Evolutionary conservation across 2,888 invertebrate species (phyloP), one percentile per base, ranked within the genome.

Genomic region (Limnephilus rhombicus): DNA sequence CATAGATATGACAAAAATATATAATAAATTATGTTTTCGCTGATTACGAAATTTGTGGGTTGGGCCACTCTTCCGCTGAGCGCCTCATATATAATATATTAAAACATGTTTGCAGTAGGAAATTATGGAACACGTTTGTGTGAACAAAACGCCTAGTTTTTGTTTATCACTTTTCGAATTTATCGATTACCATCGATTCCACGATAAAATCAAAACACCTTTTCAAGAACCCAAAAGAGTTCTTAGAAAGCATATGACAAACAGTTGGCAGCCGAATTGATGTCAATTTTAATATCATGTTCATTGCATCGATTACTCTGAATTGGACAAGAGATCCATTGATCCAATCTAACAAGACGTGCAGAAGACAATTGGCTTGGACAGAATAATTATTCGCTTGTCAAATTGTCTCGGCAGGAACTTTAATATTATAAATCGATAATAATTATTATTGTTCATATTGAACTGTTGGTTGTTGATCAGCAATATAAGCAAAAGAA

Each of bases 321-420:
- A 68, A 53, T 18, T 53, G 53, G 53, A 53, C 5, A 53, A 53
- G 68, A 24, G 24, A n/a, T 68, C 24, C 68, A 68, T n/a, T 68
- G 24, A n/a, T 68, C 24, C 68, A 68, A 68, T 68, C 68, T 68
- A 68, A 24, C 68, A 68, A 24, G 68, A 68, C 18, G 24, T 34
- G 86, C 87, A 49, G 49, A 53, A 29, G 49, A 31, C 53, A 87
- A 87, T 87, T 29, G 45, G 18, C 15, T 13, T 37, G 68, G 34
- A 87, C 53, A 31, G 29, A 31, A 87, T 68, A 87, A 87, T 87
- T 49, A 49, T 53, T 31, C 9, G 53, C 29, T 29, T 49, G 87
- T 29, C n/a, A 45, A 24, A 83, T 18, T 83, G 83, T 41, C 34
- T 41, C 83, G 24, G 24, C 18, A 24, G 24, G 68, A 68, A 68